A percentile compares a stretch with the other conserved stretches of the same genome.
phyloP scores from a whole-genome alignment of 2,113 vertebrate genomes.

The Pogonocichla stellata region DNA sequence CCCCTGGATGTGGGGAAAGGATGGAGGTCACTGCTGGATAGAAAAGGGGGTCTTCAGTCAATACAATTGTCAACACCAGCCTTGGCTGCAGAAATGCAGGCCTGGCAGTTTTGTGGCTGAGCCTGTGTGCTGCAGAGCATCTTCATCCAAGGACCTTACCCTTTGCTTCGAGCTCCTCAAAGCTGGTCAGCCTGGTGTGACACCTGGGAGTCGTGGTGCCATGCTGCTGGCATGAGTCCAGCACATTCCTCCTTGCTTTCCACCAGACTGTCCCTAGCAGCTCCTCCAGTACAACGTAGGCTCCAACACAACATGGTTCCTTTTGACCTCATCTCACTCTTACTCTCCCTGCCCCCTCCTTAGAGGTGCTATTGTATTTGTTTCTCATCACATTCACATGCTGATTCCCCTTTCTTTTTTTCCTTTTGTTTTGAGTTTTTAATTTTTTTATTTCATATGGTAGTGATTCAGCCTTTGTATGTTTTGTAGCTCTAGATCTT shows the following conservation, averaged over 20 bases:
- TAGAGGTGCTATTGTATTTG: constrained; percentile 76
- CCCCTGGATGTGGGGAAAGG: constrained; percentile 17
- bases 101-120: not conserved
- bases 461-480: constrained; percentile 73
- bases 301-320: constrained; percentile 52
- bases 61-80: not conserved
- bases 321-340: constrained; percentile 60
- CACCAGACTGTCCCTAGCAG: not conserved
- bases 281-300: constrained; percentile 40
- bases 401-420: constrained; percentile 42
- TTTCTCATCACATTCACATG: constrained; percentile 64
- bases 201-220: not conserved
- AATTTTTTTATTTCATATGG: constrained; percentile 67
- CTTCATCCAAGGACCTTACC: not conserved
- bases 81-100: not conserved
- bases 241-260: constrained; percentile 44
- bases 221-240: not conserved
- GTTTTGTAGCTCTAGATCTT: constrained; percentile 65
- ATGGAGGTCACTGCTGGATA: constrained; percentile 14
- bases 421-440: not conserved
- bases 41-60: not conserved
- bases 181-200: constrained; percentile 25
- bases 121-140: not conserved
- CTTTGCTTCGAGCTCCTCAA: not conserved
- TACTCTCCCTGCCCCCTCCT: constrained; percentile 50